Base-by-base conservation (phyloP, 2,797 vertebrate species). In the Neoniphon sammara region DNA sequence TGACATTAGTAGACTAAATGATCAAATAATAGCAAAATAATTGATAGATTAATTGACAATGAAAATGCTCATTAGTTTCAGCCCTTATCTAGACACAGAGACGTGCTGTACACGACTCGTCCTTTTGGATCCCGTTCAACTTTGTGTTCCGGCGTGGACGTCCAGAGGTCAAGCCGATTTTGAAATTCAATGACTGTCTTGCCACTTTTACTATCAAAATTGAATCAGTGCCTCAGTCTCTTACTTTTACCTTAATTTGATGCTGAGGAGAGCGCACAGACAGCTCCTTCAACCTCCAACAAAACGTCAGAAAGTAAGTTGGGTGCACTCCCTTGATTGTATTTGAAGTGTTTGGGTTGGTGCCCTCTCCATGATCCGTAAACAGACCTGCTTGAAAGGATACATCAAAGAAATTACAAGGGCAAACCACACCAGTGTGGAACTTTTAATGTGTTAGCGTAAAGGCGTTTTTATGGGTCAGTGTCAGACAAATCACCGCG, bases 181-280 rank as follows among this genome's bases (percentile, higher is more conserved):
- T 60, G 25, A 81, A 67, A 83, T 79, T 75, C 63, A 60, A 75
- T 64, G 50, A 75, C 69, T 66, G 47, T 44, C 47, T 50, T 58
- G 75, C 57, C 39, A 77, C 59, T 60, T 78, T 77, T 78, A 64
- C 66, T 63, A 59, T 80, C 66, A 66, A 55, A 84, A 86, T 84
- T 78, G 39, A 87, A 86, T 84, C 76, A 70, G 47, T 27, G 70
- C 62, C 15, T 55, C 15, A 5, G 55, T 56, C 5, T 6, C 61
- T 87, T 49, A 84, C 85, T 85, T 85, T 85, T 78, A 82, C 85
- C 55, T 81, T 88, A 82, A 89, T 86, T 80, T 88, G 81, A 86
- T 81, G 81, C 74, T 59, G 83, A 78, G 85, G 59, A 52, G 69
- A 87, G 75, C 82, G 82, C 84, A 77, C 60, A 59, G 73, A 77